A percentile compares a stretch with the other conserved stretches of the same genome.
phyloP scores from a whole-genome alignment of 2,888 invertebrate species.

The Drosophila pegasa region DNA sequence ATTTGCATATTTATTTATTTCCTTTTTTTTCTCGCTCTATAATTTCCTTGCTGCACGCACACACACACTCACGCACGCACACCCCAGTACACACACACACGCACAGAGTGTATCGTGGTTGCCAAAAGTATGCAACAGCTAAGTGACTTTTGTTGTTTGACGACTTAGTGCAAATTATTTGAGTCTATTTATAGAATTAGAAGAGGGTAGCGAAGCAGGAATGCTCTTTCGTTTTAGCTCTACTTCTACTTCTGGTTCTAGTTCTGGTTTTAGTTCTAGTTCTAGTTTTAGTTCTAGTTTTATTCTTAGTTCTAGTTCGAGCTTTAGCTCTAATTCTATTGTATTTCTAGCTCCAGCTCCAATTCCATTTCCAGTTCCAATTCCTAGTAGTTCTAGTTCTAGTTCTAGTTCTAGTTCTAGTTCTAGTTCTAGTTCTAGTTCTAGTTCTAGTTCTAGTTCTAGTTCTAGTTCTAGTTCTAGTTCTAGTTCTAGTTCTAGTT shows the following conservation, averaged over 20 bases:
- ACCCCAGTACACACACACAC: slow-evolving; percentile 16
- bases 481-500: no score
- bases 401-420: no score
- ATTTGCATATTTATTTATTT: slow-evolving; percentile 77
- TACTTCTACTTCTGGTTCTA: neutral
- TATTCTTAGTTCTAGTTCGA: no score
- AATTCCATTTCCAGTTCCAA: no score
- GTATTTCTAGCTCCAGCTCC: no score
- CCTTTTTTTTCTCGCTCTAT: slow-evolving; percentile 51
- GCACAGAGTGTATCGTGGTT: slow-evolving; percentile 9
- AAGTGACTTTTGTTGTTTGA: slow-evolving; percentile 72
- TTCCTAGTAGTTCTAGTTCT: no score
- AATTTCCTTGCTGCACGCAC: slow-evolving; percentile 62
- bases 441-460: no score
- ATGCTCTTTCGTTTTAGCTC: slow-evolving; percentile 16
- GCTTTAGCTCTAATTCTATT: no score
- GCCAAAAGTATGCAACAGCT: slow-evolving; percentile 59
- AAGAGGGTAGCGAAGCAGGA: slow-evolving; percentile 10
- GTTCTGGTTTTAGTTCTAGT: no score
- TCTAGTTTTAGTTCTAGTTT: no score
- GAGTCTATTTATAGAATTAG: slow-evolving; percentile 19
- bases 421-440: no score
- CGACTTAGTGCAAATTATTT: slow-evolving; percentile 50
- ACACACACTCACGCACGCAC: slow-evolving; percentile 21
- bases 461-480: no score